Evolutionary conservation across 92 coral and sea anemone genomes (phyloP).

Genomic region (Blastomussa wellsi): DNA sequence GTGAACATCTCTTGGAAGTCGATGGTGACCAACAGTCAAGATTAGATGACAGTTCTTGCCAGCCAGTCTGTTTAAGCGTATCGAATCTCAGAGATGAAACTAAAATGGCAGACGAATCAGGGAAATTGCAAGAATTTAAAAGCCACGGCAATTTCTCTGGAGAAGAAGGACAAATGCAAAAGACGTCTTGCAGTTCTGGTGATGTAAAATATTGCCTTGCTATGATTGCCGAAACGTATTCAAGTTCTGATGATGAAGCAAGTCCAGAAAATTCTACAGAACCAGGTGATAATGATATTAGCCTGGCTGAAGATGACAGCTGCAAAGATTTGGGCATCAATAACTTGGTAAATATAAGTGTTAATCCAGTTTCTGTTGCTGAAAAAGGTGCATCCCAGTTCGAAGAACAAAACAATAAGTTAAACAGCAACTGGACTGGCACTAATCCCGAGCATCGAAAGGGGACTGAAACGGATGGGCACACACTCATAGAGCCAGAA

Average conservation of each 20-base stretch:
- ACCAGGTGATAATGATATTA: neutral
- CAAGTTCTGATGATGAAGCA: slow-evolving; percentile 18
- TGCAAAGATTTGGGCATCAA: neutral
- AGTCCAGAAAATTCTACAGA: neutral
- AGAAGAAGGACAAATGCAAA: neutral
- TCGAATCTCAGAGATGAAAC: neutral
- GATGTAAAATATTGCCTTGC: slow-evolving; percentile 7
- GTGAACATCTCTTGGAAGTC: neutral
- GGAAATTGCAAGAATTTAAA: neutral
- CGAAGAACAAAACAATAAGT: neutral
- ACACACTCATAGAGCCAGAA: neutral
- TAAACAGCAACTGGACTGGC: neutral
- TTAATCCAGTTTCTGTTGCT: neutral
- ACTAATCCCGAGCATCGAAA: too few relatives aligned
- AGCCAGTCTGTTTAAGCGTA: neutral
- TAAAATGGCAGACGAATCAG: neutral
- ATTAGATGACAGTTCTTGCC: neutral
- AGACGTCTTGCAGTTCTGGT: neutral
- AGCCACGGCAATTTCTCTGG: neutral
- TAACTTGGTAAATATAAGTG: neutral
- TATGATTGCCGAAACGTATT: slow-evolving; percentile 5
- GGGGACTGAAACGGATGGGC: neutral
- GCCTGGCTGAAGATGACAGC: neutral
- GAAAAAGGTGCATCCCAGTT: neutral
- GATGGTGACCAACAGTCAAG: neutral